Conservation (phyloP, 23 tunicate genomes). For the Trididemnum clinides region DNA sequence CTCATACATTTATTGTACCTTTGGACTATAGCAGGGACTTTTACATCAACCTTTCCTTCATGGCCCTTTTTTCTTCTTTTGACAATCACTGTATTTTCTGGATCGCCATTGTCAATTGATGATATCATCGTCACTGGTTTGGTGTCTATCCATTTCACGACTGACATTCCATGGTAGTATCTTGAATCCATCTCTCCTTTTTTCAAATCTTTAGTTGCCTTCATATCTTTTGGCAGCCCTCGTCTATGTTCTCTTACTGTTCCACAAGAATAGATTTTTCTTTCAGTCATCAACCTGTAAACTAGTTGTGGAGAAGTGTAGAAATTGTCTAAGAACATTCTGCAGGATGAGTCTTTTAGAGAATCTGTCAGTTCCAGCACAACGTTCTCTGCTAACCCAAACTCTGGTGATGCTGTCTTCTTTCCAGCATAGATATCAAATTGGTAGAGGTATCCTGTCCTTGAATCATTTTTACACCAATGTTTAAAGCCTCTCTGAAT, state of each 20-base stretch:
- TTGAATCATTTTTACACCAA: constrained; percentile 6
- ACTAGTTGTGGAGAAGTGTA: constrained; percentile 3
- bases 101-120: not conserved
- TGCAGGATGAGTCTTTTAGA: not conserved
- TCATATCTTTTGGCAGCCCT: not conserved
- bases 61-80: not conserved
- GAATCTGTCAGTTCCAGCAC: constrained; percentile 7
- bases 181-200: constrained; percentile 3
- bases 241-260: not conserved
- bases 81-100: not conserved
- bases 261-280: not conserved
- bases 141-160: constrained; percentile 7
- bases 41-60: not conserved
- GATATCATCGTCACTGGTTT: constrained; percentile 9
- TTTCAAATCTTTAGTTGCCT: not conserved
- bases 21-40: constrained; percentile 3
- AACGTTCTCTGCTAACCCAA: not conserved
- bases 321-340: constrained; percentile 14
- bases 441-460: constrained; percentile 12
- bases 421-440: constrained; percentile 1
- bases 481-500: constrained; percentile 1
- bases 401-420: not conserved
- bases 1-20: constrained; percentile 2
- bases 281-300: constrained; percentile 24
- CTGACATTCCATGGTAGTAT: not conserved